Evolutionary conservation across 2,797 vertebrate species (phyloP), one percentile per base, ranked within the genome.

Genomic region (Antrozous pallidus): DNA sequence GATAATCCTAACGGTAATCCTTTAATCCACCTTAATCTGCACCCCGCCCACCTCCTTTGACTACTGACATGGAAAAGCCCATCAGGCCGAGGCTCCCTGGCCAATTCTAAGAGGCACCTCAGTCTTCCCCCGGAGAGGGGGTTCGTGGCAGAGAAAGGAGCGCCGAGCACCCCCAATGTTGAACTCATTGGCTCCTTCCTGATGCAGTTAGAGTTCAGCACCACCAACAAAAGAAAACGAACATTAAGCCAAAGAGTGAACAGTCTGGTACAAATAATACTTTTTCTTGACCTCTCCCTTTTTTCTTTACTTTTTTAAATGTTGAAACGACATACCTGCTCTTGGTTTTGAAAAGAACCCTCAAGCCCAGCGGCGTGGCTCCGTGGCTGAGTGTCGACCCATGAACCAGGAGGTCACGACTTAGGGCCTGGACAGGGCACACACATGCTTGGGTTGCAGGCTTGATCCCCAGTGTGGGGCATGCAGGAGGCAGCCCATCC

Each of bases 21-120:
- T 97, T 98, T 97, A 98, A 97, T 93, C 93, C 94, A 93, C 93
- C 95, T 95, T 98, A 95, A 98, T 97, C 90, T 17, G 93, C 94
- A 97, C 78, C 86, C 85, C 91, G 31, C 84, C 94, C 86, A 93
- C 79, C 95, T 92, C 95, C 90, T 96, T 97, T 96, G 96, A 95
- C 81, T 73, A 56, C 80, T 83, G 73, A 92, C 38, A 61, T 80
- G 51, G 69, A 63, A 91, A 83, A 96, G 86, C 92, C 95, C 94
- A 92, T 93, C 88, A 58, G 95, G 67, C 75, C 85, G 82, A 93
- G 0, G 1, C 85, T 95, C 36, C 12, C 13, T 31, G 0, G 7
- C 94, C 91, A 94, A 74, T 14, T 28, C 83, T 74, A 2, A 77
- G 95, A 95, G 92, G 81, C 69, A 36, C 87, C 91, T 6, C 67